Evolutionary conservation across 2,797 vertebrate species (phyloP).

Genomic region (Mionectes olivaceus): DNA sequence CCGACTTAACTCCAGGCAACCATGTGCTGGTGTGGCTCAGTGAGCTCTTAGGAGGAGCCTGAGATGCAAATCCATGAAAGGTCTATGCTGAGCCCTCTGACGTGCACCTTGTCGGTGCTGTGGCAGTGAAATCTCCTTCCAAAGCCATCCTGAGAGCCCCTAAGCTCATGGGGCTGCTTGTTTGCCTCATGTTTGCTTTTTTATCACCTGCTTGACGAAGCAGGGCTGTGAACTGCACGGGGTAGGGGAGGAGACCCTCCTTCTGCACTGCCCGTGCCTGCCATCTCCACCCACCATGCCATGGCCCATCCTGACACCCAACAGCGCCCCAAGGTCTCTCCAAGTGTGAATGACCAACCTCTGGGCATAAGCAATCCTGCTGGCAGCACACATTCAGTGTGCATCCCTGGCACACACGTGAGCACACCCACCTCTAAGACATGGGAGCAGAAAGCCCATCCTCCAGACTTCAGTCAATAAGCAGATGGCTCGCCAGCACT

Average conservation of each 20-base stretch:
- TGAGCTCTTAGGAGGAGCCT: background rate
- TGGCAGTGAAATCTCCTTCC: background rate
- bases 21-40: accelerated
- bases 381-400: background rate
- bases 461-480: conserved; percentile 59
- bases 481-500: conserved; percentile 57
- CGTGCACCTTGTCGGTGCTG: accelerated
- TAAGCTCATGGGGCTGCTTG: background rate
- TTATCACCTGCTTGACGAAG: background rate
- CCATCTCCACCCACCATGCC: background rate
- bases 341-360: accelerated
- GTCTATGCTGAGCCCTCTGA: background rate
- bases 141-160: background rate
- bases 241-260: background rate
- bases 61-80: background rate
- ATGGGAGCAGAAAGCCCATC: background rate
- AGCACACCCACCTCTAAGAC: background rate
- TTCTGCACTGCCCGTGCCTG: background rate
- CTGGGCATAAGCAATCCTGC: accelerated
- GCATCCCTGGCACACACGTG: background rate
- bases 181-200: background rate
- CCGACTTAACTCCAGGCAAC: background rate
- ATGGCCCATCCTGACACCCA: background rate
- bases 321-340: background rate
- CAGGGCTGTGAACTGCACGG: background rate